These are phyloP conservation scores for Chrysotoxum bicinctum DNA, from an alignment of 2,888 invertebrate genomes.

Conservation along the genomic window DNA sequence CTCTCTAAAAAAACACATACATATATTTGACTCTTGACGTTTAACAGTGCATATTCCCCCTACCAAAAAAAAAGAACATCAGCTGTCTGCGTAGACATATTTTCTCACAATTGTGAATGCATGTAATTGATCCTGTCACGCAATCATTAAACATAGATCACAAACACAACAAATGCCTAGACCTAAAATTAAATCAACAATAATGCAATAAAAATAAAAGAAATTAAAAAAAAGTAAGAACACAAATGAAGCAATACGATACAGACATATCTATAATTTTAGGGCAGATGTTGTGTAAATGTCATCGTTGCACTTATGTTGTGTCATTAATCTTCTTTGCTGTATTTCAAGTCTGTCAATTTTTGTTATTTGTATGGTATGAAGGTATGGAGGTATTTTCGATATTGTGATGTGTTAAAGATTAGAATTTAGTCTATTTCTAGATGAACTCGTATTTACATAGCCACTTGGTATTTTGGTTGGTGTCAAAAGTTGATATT, in stretches of 20 bases:
- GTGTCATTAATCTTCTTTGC: conserved; percentile 56
- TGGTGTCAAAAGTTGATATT: conserved; percentile 23
- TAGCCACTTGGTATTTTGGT: background rate
- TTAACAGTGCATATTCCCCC: background rate
- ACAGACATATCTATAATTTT: conserved; percentile 8
- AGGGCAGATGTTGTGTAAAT: conserved; percentile 63
- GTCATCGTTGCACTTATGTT: conserved; percentile 53
- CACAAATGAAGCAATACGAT: conserved; percentile 20
- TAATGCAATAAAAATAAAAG: conserved; percentile 15
- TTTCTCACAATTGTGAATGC: background rate
- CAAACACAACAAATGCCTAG: background rate
- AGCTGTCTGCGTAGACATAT: background rate
- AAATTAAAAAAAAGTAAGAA: conserved; percentile 17
- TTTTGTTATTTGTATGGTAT: background rate
- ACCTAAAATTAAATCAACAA: conserved; percentile 13
- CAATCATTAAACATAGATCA: conserved; percentile 39
- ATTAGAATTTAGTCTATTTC: conserved; percentile 8
- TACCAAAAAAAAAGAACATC: background rate
- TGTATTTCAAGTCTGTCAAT: background rate
- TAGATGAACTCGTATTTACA: background rate
- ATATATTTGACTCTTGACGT: background rate
- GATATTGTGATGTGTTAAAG: conserved; percentile 25
- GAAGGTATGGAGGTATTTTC: background rate
- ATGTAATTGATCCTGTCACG: conserved; percentile 43
- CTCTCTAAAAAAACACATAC: background rate